Conservation (phyloP, 2,113 vertebrate species). For the Urocitellus parryii region DNA sequence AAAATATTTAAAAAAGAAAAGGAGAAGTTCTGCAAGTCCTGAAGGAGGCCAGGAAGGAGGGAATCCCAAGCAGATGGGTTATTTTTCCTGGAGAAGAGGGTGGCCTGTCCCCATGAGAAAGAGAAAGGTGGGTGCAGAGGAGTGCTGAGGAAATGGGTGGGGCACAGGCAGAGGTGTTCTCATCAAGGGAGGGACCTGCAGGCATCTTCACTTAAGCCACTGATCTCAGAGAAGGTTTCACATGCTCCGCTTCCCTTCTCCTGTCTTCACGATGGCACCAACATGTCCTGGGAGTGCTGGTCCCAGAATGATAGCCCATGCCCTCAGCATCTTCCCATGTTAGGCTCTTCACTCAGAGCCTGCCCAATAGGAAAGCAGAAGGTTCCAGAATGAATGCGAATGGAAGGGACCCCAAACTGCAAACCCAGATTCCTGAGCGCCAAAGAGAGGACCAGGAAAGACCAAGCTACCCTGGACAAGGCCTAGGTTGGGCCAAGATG, state of each 20-base stretch:
- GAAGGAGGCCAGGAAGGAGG: too few relatives aligned
- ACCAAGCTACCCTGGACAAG: not conserved
- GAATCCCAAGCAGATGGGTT: too few relatives aligned
- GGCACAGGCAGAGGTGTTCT: too few relatives aligned
- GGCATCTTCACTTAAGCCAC: too few relatives aligned
- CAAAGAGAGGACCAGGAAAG: not conserved
- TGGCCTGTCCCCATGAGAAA: too few relatives aligned
- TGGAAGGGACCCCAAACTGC: not conserved
- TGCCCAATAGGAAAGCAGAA: not conserved
- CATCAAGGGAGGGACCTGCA: too few relatives aligned
- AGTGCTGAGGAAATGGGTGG: too few relatives aligned
- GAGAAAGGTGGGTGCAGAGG: too few relatives aligned
- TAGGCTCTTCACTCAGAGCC: not conserved
- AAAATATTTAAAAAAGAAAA: too few relatives aligned
- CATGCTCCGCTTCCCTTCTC: not conserved
- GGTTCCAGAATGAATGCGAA: not conserved
- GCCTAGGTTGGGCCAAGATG: not conserved
- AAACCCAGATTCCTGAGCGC: not conserved
- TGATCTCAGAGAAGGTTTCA: not conserved
- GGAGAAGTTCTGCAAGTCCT: too few relatives aligned
- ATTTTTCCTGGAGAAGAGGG: too few relatives aligned
- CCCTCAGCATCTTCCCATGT: fast-evolving
- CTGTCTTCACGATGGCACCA: not conserved
- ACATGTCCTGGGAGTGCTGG: not conserved
- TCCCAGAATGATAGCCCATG: not conserved